Evolutionary conservation across 2,888 invertebrate genomes (phyloP), one percentile per base, ranked within the genome.

Genomic region (Eristalis pertinax): DNA sequence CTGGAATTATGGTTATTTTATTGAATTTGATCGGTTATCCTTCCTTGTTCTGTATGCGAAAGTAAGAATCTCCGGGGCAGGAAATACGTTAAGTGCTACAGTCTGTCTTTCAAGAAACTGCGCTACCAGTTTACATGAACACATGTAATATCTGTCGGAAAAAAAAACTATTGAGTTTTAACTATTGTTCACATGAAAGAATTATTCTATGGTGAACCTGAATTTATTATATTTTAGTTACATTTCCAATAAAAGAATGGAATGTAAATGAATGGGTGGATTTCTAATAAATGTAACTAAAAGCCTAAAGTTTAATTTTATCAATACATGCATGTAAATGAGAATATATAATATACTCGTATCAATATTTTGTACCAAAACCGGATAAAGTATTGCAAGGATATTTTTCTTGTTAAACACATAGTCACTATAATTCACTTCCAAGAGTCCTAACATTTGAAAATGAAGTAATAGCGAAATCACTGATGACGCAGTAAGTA

Each of bases 1-100:
- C 75, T 67, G 43, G 72, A 78, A 67, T 86, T 78, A 83, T 86
- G 86, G 86, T 83, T 86, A 78, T 86, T 83, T 86, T 83, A 86
- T 86, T 75, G 83, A 86, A 72, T 86, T 83, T 83, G 86, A 86
- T 83, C 74, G 86, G 83, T 72, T 79, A 78, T 78, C 26, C 69
- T 50, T 63, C 41, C 63, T 68, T 74, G 69, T 75, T 68, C 41
- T 50, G 22, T 62, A 22, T 32, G 19, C 62, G 22, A n/a, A 26
- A 60, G 13, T 1, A 24, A 58, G 58, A 22, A 4, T 58, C 24
- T 24, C 3, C 22, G 58, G 19, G 8, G 19, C 0, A 58, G 38
- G 58, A 43, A 38, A 24, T 72, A 63, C 56, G 22, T 38, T 64
- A 24, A 70, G 70, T 70, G 38, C 2, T 24, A 70, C 43, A 68